phyloP scores from a whole-genome alignment of 2,797 vertebrate species.

The Poeciliopsis paucimaculata region DNA sequence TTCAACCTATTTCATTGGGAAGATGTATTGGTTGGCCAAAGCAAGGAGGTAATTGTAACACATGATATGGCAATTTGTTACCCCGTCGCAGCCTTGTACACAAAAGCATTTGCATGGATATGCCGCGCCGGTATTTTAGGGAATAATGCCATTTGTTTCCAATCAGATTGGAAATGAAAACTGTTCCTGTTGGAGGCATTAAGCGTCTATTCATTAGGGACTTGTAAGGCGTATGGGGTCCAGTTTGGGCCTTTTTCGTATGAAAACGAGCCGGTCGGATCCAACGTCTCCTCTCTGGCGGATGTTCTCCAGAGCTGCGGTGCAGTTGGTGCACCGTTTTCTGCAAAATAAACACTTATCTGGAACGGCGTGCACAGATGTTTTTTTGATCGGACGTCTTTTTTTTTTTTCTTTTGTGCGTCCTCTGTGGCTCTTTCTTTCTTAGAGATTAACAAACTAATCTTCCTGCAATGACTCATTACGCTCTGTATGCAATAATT shows the following conservation, averaged over 20 bases:
- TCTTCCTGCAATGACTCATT: slow-evolving; percentile 78
- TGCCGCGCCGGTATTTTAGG: slow-evolving; percentile 39
- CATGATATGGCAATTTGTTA: slow-evolving; percentile 87
- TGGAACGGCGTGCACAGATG: slow-evolving; percentile 57
- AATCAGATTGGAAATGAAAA: slow-evolving; percentile 71
- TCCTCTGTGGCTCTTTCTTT: slow-evolving; percentile 66
- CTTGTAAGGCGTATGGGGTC: slow-evolving; percentile 61
- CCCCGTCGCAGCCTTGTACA: slow-evolving; percentile 76
- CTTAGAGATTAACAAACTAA: slow-evolving; percentile 74
- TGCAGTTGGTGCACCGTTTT: slow-evolving; percentile 39
- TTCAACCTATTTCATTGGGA: slow-evolving; percentile 82
- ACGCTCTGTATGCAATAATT: slow-evolving; percentile 78
- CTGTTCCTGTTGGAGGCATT: slow-evolving; percentile 61
- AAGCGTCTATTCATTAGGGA: slow-evolving; percentile 66
- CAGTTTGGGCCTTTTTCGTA: slow-evolving; percentile 63
- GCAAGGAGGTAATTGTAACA: slow-evolving; percentile 83
- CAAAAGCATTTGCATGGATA: slow-evolving; percentile 78
- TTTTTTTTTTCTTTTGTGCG: slow-evolving; percentile 7
- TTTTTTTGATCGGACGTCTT: too few species aligned
- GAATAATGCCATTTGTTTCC: slow-evolving; percentile 74
- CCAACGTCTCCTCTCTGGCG: slow-evolving; percentile 46
- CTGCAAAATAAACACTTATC: slow-evolving; percentile 42
- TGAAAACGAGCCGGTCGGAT: slow-evolving; percentile 55
- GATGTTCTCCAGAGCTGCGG: slow-evolving; percentile 51
- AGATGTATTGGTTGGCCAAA: slow-evolving; percentile 75